A percentile compares a stretch with the other conserved stretches of the same genome.
These are phyloP conservation scores for Euura saliciscinereae DNA, from an alignment of 1,140 invertebrate species.

Conservation along the genomic window DNA sequence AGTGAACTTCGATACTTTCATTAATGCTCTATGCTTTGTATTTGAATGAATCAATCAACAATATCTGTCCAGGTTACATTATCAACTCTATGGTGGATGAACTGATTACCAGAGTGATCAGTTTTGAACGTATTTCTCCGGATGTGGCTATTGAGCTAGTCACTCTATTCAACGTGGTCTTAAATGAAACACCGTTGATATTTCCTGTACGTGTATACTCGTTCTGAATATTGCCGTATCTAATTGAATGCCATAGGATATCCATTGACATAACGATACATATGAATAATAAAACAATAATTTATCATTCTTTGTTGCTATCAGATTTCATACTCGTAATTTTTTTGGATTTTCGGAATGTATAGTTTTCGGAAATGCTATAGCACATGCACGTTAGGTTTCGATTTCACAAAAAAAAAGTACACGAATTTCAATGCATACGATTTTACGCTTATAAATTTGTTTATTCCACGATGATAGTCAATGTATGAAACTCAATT, in stretches of 20 bases:
- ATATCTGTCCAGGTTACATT: constrained; percentile 59
- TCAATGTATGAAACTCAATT: constrained; percentile 16
- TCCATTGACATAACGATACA: too few relatives aligned
- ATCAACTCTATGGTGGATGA: constrained; percentile 69
- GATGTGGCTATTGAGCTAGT: constrained; percentile 66
- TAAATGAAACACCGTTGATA: constrained; percentile 61
- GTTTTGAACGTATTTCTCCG: constrained; percentile 71
- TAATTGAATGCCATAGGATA: too few relatives aligned
- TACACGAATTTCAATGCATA: too few relatives aligned
- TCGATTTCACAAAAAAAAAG: too few relatives aligned
- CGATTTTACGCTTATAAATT: too few relatives aligned
- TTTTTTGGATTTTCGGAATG: too few relatives aligned
- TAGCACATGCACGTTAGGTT: too few relatives aligned
- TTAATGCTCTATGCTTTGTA: neutral
- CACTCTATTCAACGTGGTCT: constrained; percentile 61
- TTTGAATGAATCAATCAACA: neutral
- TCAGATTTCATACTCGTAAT: neutral
- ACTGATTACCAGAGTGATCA: constrained; percentile 63
- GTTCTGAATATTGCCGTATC: neutral
- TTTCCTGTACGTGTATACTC: constrained; percentile 59
- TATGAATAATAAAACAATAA: too few relatives aligned
- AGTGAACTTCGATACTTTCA: constrained; percentile 12
- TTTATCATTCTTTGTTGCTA: neutral
- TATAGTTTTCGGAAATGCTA: too few relatives aligned
- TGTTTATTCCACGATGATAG: neutral